Evolutionary conservation across 2,888 invertebrate genomes (phyloP).

Genomic region (Polydrusus tereticollis): DNA sequence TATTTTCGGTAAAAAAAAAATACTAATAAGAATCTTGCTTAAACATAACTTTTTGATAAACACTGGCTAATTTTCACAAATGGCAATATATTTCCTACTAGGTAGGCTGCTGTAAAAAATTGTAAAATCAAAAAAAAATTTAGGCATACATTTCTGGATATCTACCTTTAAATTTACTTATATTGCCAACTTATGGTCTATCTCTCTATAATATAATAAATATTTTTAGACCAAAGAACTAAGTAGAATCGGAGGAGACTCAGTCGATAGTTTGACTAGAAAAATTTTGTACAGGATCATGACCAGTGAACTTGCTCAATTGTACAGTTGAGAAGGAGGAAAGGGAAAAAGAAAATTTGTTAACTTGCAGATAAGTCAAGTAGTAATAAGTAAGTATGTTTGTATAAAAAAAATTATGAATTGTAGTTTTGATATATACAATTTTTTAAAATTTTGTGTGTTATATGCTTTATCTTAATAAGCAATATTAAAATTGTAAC

Average conservation of each 20-base stretch:
- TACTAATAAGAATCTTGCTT: not conserved
- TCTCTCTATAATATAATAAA: not conserved
- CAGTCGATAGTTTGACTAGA: not conserved
- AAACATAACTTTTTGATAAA: not conserved
- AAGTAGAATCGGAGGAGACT: constrained; percentile 23
- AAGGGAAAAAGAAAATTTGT: constrained; percentile 21
- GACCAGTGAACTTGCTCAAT: constrained; percentile 19
- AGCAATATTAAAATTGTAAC: not conserved
- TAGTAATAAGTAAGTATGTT: constrained; percentile 18
- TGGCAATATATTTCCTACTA: not conserved
- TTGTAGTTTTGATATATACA: not conserved
- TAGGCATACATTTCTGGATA: not conserved
- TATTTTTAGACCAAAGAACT: constrained; percentile 14
- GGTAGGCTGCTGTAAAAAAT: not conserved
- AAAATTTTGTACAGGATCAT: constrained; percentile 3
- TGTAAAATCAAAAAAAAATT: not conserved
- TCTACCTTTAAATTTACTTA: not conserved
- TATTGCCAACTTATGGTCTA: not conserved
- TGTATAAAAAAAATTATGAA: not conserved
- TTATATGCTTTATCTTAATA: not conserved
- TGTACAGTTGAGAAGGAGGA: constrained; percentile 28
- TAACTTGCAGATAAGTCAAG: not conserved
- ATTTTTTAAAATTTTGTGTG: not conserved
- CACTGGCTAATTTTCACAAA: not conserved
- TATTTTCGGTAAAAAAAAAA: not conserved